Percentiles rank a stretch among this genome's conserved stretches.
Conservation (phyloP, 2,113 vertebrate genomes). For the Chamaetylas fuelleborni region DNA sequence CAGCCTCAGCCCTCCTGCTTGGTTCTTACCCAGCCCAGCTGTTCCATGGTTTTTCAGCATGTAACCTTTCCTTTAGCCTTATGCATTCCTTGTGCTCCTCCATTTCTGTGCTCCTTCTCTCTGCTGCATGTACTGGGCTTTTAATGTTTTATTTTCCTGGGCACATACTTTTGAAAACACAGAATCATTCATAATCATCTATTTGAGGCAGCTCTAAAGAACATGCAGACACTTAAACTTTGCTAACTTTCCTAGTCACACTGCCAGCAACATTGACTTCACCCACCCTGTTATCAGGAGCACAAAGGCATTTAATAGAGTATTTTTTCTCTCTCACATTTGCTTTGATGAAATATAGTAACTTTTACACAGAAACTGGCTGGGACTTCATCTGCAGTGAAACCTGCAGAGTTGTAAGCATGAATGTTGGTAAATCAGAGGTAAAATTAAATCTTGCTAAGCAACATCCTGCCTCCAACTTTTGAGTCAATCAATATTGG, state of each 20-base stretch:
- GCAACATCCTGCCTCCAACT: background rate
- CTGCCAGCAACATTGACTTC: background rate
- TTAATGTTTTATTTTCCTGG: background rate
- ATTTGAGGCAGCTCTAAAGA: background rate
- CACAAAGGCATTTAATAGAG: background rate
- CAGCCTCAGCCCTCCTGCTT: background rate
- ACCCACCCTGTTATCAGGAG: background rate
- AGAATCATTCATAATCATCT: background rate
- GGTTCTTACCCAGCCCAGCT: background rate
- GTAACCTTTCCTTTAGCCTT: background rate
- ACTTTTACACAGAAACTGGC: background rate
- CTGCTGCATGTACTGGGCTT: background rate
- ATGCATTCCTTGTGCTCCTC: background rate
- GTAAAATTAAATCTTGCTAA: background rate
- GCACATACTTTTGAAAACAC: background rate
- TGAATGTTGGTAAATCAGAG: background rate
- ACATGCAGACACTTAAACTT: background rate
- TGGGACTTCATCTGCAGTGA: background rate
- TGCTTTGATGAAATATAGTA: background rate
- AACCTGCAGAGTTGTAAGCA: background rate
- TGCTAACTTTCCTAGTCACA: background rate
- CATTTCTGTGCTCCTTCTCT: background rate
- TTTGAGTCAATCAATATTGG: background rate
- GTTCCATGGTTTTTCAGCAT: background rate
- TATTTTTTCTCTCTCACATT: background rate